phyloP scores from a whole-genome alignment of 35 echinoderm and acorn worm species.

The Lytechinus variegatus region DNA sequence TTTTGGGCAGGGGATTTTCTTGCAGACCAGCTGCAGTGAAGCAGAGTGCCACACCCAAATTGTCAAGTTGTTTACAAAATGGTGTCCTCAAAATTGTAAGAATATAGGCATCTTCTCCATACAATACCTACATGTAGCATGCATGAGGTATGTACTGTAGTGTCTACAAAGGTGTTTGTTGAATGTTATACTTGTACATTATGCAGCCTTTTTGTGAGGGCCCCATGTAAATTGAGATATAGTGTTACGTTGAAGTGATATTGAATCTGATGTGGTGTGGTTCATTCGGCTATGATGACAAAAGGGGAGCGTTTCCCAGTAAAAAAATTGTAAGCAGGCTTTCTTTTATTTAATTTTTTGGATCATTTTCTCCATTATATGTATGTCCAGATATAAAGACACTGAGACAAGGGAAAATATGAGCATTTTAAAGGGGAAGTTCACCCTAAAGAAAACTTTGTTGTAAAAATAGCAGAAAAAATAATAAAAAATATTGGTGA shows the following conservation, averaged over 20 bases:
- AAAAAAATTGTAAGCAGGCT: too few relatives aligned
- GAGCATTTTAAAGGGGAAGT: too few relatives aligned
- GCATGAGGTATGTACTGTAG: neutral
- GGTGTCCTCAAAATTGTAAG: neutral
- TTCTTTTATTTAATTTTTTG: too few relatives aligned
- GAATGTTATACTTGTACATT: neutral
- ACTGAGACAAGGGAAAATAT: too few relatives aligned
- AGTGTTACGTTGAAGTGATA: neutral
- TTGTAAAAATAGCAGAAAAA: too few relatives aligned
- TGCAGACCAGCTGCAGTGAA: neutral
- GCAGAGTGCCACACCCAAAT: neutral
- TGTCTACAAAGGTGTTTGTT: neutral
- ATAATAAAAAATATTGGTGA: too few relatives aligned
- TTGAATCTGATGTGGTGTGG: neutral
- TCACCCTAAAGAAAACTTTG: too few relatives aligned
- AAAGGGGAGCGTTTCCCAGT: neutral
- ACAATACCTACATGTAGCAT: neutral
- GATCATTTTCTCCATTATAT: too few relatives aligned
- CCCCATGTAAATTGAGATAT: neutral
- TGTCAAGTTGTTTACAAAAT: neutral
- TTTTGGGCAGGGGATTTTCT: neutral
- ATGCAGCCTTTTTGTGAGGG: neutral
- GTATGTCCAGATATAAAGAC: too few relatives aligned
- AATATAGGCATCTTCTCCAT: neutral
- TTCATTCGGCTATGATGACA: neutral